Evolutionary conservation across 2,797 vertebrate genomes (phyloP), one percentile per base, ranked within the genome.

Genomic region (Eulemur coronatus): DNA sequence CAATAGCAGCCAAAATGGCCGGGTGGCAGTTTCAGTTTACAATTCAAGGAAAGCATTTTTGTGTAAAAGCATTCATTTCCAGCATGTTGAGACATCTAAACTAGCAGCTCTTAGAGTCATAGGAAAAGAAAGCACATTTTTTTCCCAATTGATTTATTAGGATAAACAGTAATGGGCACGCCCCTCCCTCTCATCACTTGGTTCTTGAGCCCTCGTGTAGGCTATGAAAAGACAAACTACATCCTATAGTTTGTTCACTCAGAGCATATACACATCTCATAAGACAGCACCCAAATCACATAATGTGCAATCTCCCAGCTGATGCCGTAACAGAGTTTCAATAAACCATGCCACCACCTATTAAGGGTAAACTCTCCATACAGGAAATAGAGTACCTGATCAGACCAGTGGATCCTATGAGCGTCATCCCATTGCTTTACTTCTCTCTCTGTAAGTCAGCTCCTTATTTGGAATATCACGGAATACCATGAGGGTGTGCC

Each of bases 401-500:
- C 81, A 65, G 17, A 87, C 38, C 43, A 41, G 30, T 24, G 26
- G 67, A 24, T 72, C 57, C 20, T 13, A 1, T 1, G 1, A 24
- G 50, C 22, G 50, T 35, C 33, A 48, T 13, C 46, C 61, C 50
- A 55, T 18, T 48, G 55, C 41, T 67, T 38, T 72, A 13, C 17
- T 38, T 82, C 20, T 76, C 65, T 90, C 3, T 0, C n/a, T 72
- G 0, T 65, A 92, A 79, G 17, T 52, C 13, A 89, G 4, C 18
- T 38, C 28, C 55, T 92, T 35, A 38, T 67, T 57, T 57, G 13
- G 28, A 55, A 82, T 20, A 3, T 61, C 50, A 18, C 17, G 20
- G n/a, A 13, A 2, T 38, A 57, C 30, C 22, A 9, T 1, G 1
- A 67, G 20, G 8, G 38, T 28, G 1, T 1, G 3, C 0, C 20